These are phyloP conservation scores for Spodoptera frugiperda DNA, from an alignment of 1,140 invertebrate genomes.

Conservation along the genomic window DNA sequence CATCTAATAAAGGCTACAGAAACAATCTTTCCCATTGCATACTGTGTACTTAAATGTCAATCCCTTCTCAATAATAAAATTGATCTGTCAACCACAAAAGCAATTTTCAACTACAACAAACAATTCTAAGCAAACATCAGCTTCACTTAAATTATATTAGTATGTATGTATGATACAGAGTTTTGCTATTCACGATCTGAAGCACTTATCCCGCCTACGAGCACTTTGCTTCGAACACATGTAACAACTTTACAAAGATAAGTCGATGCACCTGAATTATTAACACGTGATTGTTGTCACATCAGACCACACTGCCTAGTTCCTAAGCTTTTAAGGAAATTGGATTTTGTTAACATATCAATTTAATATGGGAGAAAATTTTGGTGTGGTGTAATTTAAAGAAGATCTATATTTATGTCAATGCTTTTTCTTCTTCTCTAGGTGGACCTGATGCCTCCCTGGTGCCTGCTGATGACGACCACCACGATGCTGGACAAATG, in stretches of 20 bases:
- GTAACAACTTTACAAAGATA: constrained; percentile 18
- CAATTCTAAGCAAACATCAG: no score
- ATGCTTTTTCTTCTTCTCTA: no score
- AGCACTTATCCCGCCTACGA: constrained; percentile 29
- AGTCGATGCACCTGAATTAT: constrained; percentile 24
- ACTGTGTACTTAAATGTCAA: no score
- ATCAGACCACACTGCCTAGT: background rate
- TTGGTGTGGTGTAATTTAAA: background rate
- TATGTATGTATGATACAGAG: background rate
- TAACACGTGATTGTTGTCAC: constrained; percentile 4
- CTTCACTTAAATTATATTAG: background rate
- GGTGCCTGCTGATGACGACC: no score
- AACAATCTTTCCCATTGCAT: no score
- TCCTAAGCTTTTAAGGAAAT: background rate
- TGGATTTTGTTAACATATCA: no score
- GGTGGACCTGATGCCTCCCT: no score
- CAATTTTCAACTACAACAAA: no score
- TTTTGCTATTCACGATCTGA: constrained; percentile 22
- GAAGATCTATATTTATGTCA: no score
- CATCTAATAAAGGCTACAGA: no score
- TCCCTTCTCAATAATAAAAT: background rate
- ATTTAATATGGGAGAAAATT: background rate
- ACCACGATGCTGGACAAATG: no score
- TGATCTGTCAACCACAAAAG: no score
- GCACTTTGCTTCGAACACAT: constrained; percentile 28